Conservation (phyloP, 2,113 vertebrate genomes). For the Scopus umbretta region DNA sequence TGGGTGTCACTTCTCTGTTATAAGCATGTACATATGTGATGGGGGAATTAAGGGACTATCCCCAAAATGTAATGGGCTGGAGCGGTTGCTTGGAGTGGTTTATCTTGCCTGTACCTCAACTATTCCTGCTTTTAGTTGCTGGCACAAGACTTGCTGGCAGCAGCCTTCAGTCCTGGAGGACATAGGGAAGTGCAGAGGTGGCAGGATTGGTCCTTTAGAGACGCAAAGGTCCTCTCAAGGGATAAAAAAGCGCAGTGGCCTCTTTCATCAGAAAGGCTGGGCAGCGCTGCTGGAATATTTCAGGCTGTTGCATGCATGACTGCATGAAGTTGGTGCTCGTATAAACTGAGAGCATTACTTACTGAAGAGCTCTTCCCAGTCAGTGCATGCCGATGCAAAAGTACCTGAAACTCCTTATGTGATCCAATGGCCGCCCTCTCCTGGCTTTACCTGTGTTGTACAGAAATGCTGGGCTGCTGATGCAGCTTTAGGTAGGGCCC, state of each 20-base stretch:
- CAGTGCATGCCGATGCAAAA: not conserved
- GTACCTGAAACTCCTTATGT: not conserved
- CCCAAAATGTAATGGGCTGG: not conserved
- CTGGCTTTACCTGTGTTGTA: not conserved
- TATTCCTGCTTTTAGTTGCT: not conserved
- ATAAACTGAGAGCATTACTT: not conserved
- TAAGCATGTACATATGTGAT: not conserved
- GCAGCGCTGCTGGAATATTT: not conserved
- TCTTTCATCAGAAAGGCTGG: not conserved
- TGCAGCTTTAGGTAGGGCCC: not conserved
- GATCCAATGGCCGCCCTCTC: not conserved
- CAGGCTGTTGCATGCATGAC: not conserved
- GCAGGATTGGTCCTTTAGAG: not conserved
- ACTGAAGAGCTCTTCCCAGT: not conserved
- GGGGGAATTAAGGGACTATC: not conserved
- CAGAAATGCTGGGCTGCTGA: not conserved
- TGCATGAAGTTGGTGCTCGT: not conserved
- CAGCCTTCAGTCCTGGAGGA: not conserved
- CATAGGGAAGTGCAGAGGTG: not conserved
- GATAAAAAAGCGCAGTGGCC: not conserved
- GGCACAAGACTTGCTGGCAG: not conserved
- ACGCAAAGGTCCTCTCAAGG: not conserved
- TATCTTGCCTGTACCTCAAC: not conserved
- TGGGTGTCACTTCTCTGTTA: not conserved
- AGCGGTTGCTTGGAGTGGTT: not conserved